Percentiles rank a stretch among this genome's conserved stretches.
phyloP scores from a whole-genome alignment of 2,113 vertebrate species.

The Micromys minutus region DNA sequence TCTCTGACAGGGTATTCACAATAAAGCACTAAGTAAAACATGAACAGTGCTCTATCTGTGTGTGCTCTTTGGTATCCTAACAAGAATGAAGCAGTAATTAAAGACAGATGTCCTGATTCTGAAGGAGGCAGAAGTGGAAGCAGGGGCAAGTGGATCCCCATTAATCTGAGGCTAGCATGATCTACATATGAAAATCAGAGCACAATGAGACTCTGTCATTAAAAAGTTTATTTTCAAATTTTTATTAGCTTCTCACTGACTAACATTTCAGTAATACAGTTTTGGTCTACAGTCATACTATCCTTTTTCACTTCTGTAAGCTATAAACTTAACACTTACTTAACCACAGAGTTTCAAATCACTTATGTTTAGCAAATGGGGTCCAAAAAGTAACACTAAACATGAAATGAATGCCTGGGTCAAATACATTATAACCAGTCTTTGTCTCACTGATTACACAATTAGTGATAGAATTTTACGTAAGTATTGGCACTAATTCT shows the following conservation, averaged over 20 bases:
- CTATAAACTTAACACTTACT: slow-evolving; percentile 43
- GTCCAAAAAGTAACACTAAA: slow-evolving; percentile 52
- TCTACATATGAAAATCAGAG: not conserved
- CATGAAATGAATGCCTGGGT: slow-evolving; percentile 23
- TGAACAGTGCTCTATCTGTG: not conserved
- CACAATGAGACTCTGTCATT: not conserved
- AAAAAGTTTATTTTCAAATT: slow-evolving; percentile 14
- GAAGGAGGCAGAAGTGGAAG: not conserved
- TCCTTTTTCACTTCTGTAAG: not conserved
- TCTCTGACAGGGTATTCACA: not conserved
- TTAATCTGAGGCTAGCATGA: not conserved
- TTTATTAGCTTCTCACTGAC: slow-evolving; percentile 20
- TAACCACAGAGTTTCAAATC: slow-evolving; percentile 36
- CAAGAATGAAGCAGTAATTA: not conserved
- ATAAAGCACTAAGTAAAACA: not conserved
- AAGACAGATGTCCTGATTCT: not conserved
- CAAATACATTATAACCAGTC: slow-evolving; percentile 24
- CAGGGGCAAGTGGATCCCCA: not conserved
- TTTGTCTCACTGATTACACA: not conserved
- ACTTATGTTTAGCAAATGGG: slow-evolving; percentile 34
- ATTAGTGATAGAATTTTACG: slow-evolving; percentile 19
- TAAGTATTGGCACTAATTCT: slow-evolving; percentile 19
- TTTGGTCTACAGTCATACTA: not conserved
- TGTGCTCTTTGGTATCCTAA: not conserved
- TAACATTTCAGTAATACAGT: slow-evolving; percentile 48